Conservation (phyloP, 2,888 invertebrate genomes). For the Biston betularia region DNA sequence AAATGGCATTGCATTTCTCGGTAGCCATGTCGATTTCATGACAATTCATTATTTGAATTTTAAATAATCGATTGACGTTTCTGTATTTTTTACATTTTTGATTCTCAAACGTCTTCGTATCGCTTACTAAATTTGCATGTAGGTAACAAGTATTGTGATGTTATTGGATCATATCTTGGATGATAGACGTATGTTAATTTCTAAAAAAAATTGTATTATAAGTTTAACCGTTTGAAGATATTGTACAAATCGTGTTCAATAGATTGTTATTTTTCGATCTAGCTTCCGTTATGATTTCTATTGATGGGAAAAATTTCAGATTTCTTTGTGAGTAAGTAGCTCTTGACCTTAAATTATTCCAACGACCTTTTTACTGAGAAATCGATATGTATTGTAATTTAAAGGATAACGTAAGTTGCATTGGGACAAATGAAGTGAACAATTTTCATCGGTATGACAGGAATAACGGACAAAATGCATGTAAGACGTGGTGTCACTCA, state of each 20-base stretch:
- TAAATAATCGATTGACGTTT: slow-evolving; percentile 63
- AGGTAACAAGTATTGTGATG: slow-evolving; percentile 63
- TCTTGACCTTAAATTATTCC: slow-evolving; percentile 70
- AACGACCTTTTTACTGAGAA: slow-evolving; percentile 65
- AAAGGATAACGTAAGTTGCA: slow-evolving; percentile 43
- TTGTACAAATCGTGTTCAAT: slow-evolving; percentile 55
- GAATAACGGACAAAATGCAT: slow-evolving; percentile 30
- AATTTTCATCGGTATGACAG: slow-evolving; percentile 19
- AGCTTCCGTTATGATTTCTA: slow-evolving; percentile 73
- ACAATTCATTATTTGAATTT: slow-evolving; percentile 74
- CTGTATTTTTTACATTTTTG: slow-evolving; percentile 46
- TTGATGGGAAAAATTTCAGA: slow-evolving; percentile 71
- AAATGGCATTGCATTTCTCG: slow-evolving; percentile 68
- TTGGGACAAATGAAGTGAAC: slow-evolving; percentile 40
- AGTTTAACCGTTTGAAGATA: slow-evolving; percentile 64
- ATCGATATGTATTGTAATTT: slow-evolving; percentile 55
- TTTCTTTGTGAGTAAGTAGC: slow-evolving; percentile 54
- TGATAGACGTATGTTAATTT: slow-evolving; percentile 84
- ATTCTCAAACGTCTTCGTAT: slow-evolving; percentile 60
- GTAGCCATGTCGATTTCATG: slow-evolving; percentile 71
- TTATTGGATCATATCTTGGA: slow-evolving; percentile 78
- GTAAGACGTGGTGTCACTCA: slow-evolving; percentile 26
- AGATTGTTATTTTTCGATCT: slow-evolving; percentile 82
- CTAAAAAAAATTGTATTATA: slow-evolving; percentile 59
- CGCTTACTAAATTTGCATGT: slow-evolving; percentile 79